Evolutionary conservation across 1,140 invertebrate species (phyloP).

Genomic region (Pachyrhynchus sulphureomaculatus): DNA sequence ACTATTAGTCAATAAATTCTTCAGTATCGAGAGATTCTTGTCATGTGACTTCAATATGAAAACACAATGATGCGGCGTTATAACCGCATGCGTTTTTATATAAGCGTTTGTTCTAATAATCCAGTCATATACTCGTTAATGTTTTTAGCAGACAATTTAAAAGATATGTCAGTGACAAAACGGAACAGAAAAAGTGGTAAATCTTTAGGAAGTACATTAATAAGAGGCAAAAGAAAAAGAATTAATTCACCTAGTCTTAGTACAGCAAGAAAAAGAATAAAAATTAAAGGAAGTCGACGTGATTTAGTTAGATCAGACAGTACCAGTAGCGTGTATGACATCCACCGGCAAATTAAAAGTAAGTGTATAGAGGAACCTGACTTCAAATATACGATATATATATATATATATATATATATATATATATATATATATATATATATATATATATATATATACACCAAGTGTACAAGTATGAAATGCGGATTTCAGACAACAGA

Average conservation of each 20-base stretch:
- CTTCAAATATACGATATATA: no score
- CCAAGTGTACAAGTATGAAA: no score
- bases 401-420: background rate
- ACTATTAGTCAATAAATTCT: no score
- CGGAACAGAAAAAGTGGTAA: slow-evolving; percentile 1
- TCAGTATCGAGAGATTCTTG: no score
- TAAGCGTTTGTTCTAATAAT: no score
- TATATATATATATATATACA: no score
- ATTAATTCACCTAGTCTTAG: background rate
- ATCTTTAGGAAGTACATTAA: background rate
- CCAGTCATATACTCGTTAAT: no score
- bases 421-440: background rate
- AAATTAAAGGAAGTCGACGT: background rate
- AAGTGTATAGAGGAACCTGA: no score
- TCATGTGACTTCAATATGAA: no score
- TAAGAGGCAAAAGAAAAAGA: slow-evolving; percentile 15
- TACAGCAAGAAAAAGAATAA: background rate
- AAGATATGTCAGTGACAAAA: background rate
- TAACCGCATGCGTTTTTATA: no score
- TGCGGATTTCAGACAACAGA: no score
- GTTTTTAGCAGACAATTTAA: background rate
- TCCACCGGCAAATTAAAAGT: slow-evolving; percentile 30
- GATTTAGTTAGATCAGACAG: slow-evolving; percentile 20
- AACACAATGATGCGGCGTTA: no score
- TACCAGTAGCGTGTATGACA: slow-evolving; percentile 21